Base-by-base conservation (phyloP, 2,797 vertebrate species). In the Bovichtus diacanthus region DNA sequence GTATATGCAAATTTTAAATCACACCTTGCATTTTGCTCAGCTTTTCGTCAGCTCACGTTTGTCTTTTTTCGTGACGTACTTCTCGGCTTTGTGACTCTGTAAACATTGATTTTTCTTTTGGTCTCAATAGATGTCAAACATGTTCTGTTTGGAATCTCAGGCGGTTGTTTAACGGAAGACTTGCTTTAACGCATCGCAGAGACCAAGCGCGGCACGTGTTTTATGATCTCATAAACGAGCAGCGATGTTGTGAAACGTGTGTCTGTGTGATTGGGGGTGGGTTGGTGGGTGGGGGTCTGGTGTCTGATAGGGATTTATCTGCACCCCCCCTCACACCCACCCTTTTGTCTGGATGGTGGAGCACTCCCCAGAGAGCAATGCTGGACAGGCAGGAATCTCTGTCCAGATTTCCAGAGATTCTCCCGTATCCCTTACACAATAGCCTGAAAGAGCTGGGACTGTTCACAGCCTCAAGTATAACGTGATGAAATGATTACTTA, bases 181-280 rank as follows among this genome's bases (percentile, higher is more conserved):
- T 93, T 90, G 89, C 91, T 94, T 95, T 94, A 94, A 95, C 90
- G 86, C 91, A 90, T 92, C 93, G 82, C 94, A 95, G 93, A 94
- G 89, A 93, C 93, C 86, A 88, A 95, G 93, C 84, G 70, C 89
- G 78, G 89, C 94, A 90, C 90, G 84, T 95, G 94, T 95, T 95
- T 96, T 95, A 95, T 93, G 93, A 90, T 94, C 92, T 94, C 89
- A 89, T 95, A 95, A 95, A 95, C 85, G 89, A 94, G 91, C 92
- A 92, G 92, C 63, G 90, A 94, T 94, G 92, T 95, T 94, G 94
- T 94, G 93, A 94, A 95, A 95, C 91, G 90, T 94, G 90, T 93
- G 90, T 93, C 82, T 92, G 83, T 87, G 90, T 78, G 83, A 83
- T 82, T 58, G 80, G 74, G 80, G 76, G 78, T 56, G 75, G 82